These are phyloP conservation scores for Ochropleura leucogaster DNA, from an alignment of 2,888 invertebrate species.

Conservation along the genomic window DNA sequence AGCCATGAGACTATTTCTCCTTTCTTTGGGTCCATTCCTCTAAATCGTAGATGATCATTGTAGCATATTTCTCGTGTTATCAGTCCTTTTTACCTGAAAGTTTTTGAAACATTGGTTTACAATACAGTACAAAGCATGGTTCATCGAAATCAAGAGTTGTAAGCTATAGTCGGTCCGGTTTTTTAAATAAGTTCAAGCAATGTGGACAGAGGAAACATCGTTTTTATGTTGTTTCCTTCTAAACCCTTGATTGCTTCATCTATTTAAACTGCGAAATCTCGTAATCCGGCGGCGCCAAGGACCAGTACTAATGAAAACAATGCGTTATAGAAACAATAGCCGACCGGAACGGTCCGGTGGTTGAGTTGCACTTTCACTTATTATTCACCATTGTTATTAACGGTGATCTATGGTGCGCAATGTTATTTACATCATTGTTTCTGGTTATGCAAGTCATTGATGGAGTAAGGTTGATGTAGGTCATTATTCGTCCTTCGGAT, in stretches of 20 bases:
- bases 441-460: conserved; percentile 78
- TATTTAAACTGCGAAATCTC: conserved; percentile 46
- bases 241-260: conserved; percentile 54
- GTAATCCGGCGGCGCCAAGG: conserved; percentile 84
- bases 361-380: conserved; percentile 87
- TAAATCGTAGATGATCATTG: conserved; percentile 82
- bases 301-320: conserved; percentile 84
- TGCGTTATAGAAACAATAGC: conserved; percentile 85
- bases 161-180: background rate
- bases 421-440: conserved; percentile 78
- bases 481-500: conserved; percentile 56
- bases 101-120: conserved; percentile 26
- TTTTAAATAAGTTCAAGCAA: background rate
- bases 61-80: conserved; percentile 74
- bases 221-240: conserved; percentile 10
- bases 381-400: conserved; percentile 84
- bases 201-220: background rate
- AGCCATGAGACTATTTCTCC: conserved; percentile 80
- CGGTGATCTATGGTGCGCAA: conserved; percentile 77
- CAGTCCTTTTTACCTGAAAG: conserved; percentile 62
- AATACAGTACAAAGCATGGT: background rate
- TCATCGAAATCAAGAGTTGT: background rate
- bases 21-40: conserved; percentile 85
- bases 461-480: conserved; percentile 59
- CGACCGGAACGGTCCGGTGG: conserved; percentile 82